Evolutionary conservation across 2,888 invertebrate genomes (phyloP).

Genomic region (Spatulosminthurus flaviceps): DNA sequence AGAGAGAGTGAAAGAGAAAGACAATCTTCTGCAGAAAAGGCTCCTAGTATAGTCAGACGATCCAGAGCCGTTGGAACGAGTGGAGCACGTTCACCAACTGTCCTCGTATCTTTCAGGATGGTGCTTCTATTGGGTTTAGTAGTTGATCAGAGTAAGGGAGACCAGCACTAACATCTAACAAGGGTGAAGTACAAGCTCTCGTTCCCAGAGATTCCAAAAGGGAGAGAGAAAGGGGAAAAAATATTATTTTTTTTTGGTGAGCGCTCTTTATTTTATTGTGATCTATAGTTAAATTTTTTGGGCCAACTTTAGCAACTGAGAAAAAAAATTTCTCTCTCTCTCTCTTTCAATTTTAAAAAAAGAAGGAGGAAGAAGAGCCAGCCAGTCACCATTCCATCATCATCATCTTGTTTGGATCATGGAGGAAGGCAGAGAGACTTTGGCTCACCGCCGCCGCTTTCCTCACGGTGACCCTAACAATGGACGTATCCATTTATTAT

Average conservation of each 20-base stretch:
- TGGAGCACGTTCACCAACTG: slow-evolving; percentile 38
- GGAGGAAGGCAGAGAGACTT: slow-evolving; percentile 53
- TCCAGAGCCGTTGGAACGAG: slow-evolving; percentile 37
- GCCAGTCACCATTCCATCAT: not conserved
- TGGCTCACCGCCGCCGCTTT: slow-evolving; percentile 41
- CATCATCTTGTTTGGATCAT: slow-evolving; percentile 37
- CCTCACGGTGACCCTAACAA: slow-evolving; percentile 44
- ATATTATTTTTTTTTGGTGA: not conserved
- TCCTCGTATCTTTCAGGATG: slow-evolving; percentile 39
- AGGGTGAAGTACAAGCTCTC: not conserved
- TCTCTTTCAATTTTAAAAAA: no score
- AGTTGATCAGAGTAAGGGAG: slow-evolving; percentile 12
- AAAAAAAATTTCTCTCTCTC: no score
- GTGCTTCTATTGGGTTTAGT: slow-evolving; percentile 40
- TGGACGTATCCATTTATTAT: slow-evolving; percentile 34
- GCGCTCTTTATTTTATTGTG: not conserved
- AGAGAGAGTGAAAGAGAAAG: no score
- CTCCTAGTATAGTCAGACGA: slow-evolving; percentile 51
- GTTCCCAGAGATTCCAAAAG: no score
- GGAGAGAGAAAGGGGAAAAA: not conserved
- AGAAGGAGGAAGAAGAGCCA: not conserved
- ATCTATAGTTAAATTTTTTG: not conserved
- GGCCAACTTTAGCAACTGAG: no score
- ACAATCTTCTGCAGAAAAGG: slow-evolving; percentile 60
- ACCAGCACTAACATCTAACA: slow-evolving; percentile 15